Conservation (phyloP, 2,113 vertebrate species). For the Cottus gobio region DNA sequence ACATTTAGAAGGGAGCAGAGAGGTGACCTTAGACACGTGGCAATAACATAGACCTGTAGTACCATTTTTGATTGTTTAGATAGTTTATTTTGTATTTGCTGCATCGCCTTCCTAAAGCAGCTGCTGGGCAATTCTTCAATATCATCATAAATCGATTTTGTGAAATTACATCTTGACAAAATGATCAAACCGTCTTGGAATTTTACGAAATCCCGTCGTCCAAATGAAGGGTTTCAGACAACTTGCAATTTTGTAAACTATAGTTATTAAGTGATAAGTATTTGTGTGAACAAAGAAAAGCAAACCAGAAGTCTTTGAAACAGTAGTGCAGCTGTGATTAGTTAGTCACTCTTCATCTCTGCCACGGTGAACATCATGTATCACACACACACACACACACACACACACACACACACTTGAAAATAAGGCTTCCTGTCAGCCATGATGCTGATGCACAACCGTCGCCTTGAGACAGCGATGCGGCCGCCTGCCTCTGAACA, state of each 20-base stretch:
- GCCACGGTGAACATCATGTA: conserved; percentile 1
- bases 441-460: conserved; percentile 44
- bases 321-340: conserved; percentile 28
- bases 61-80: background rate
- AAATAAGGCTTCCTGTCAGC: conserved; percentile 30
- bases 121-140: background rate
- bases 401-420: background rate
- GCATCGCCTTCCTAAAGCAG: background rate
- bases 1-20: background rate
- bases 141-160: background rate
- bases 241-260: background rate
- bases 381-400: background rate
- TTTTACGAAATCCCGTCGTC: background rate
- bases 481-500: background rate
- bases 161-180: background rate
- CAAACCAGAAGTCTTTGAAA: conserved; percentile 1
- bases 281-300: conserved; percentile 3
- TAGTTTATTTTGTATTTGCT: background rate
- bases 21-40: background rate
- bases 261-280: background rate
- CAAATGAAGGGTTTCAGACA: background rate
- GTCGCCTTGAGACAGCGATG: background rate
- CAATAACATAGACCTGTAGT: background rate
- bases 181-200: background rate
- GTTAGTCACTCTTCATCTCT: conserved; percentile 40